Conservation (phyloP, 2,113 vertebrate genomes). For the Oxyruncus cristatus region DNA sequence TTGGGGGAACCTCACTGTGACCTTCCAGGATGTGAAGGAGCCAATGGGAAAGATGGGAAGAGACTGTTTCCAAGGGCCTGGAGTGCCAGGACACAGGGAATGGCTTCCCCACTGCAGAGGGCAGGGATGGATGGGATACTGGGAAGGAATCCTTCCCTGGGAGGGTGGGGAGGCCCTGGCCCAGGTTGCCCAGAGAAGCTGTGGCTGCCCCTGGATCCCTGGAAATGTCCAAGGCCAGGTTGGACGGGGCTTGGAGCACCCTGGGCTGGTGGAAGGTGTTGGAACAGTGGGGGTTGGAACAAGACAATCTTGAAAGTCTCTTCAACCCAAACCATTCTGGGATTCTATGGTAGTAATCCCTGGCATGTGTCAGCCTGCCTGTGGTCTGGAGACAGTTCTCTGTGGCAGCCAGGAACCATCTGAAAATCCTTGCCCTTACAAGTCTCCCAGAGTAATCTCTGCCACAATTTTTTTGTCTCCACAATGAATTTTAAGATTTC, state of each 20-base stretch:
- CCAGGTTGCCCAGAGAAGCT: not conserved
- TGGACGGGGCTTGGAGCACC: not conserved
- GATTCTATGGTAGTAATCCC: not conserved
- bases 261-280: not conserved
- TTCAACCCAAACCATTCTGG: not conserved
- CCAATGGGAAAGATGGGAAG: fast-evolving
- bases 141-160: fast-evolving
- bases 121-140: fast-evolving
- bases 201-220: not conserved
- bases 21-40: not conserved
- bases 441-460: not conserved
- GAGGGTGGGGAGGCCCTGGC: not conserved
- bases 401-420: not conserved
- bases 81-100: fast-evolving
- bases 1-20: fast-evolving
- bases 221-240: not conserved
- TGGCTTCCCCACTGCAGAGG: not conserved
- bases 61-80: fast-evolving
- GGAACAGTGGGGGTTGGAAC: not conserved
- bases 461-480: not conserved
- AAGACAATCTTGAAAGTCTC: not conserved
- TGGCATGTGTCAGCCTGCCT: not conserved
- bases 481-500: not conserved
- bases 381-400: not conserved
- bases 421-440: not conserved